These are phyloP conservation scores for Heterodera filipjevi DNA, from an alignment of 2,888 invertebrate genomes.

Conservation along the genomic window DNA sequence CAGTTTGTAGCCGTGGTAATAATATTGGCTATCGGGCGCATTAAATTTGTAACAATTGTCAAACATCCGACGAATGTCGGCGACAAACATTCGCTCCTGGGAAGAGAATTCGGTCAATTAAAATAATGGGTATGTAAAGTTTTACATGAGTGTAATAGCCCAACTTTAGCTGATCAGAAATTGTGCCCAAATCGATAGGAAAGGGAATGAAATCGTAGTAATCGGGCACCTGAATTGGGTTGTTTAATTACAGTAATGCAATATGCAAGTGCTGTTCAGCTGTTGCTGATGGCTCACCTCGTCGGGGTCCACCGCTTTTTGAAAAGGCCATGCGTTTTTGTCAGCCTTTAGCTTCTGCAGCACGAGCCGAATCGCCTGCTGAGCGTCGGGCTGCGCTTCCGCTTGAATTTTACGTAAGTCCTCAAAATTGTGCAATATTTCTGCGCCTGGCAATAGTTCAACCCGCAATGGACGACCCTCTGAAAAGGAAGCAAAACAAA, in stretches of 20 bases:
- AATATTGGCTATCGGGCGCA: slow-evolving; percentile 91
- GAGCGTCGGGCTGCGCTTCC: slow-evolving; percentile 27
- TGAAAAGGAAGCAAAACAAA: slow-evolving; percentile 26
- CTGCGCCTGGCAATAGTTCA: slow-evolving; percentile 49
- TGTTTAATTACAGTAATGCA: not conserved
- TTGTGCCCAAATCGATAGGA: slow-evolving; percentile 89
- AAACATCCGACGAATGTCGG: slow-evolving; percentile 93
- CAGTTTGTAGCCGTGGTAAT: slow-evolving; percentile 74
- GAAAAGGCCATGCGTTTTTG: slow-evolving; percentile 89
- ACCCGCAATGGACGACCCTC: slow-evolving; percentile 30
- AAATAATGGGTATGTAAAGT: slow-evolving; percentile 31
- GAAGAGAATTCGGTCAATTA: slow-evolving; percentile 21
- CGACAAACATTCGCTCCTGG: slow-evolving; percentile 85
- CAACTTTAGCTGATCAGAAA: slow-evolving; percentile 81
- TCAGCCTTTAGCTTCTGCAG: slow-evolving; percentile 76
- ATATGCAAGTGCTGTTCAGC: not conserved
- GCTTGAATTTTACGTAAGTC: slow-evolving; percentile 1
- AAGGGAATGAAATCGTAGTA: slow-evolving; percentile 95
- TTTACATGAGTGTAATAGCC: slow-evolving; percentile 79
- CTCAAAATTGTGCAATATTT: slow-evolving; percentile 26
- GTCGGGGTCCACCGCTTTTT: slow-evolving; percentile 85
- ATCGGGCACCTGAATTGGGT: slow-evolving; percentile 69
- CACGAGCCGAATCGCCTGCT: slow-evolving; percentile 60
- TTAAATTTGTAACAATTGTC: slow-evolving; percentile 91
- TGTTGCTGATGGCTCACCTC: slow-evolving; percentile 68